A percentile compares a stretch with the other conserved stretches of the same genome.
These are phyloP conservation scores for Mythimna albipuncta DNA, from an alignment of 2,888 invertebrate genomes.

Conservation along the genomic window DNA sequence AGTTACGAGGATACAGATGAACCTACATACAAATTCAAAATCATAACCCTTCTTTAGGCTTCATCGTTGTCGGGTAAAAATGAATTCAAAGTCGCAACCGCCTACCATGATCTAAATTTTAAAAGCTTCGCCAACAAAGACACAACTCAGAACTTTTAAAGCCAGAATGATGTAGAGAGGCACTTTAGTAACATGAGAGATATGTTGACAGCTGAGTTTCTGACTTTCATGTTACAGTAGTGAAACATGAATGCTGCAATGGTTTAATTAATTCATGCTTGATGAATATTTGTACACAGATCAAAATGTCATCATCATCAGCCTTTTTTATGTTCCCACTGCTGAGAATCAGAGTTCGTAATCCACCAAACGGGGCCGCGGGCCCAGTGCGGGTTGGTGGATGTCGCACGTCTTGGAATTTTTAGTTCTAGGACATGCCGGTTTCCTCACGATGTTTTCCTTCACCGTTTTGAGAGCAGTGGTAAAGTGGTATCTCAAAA, in stretches of 20 bases:
- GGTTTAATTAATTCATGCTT: not conserved
- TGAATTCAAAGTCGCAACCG: not conserved
- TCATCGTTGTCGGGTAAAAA: not conserved
- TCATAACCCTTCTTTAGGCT: too few species aligned
- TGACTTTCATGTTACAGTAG: constrained; percentile 6
- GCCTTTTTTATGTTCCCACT: too few species aligned
- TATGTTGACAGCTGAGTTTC: constrained; percentile 38
- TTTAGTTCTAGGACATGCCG: too few species aligned
- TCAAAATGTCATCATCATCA: not conserved
- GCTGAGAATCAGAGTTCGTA: too few species aligned
- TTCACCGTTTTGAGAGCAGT: too few species aligned
- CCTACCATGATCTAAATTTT: not conserved
- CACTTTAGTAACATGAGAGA: constrained; percentile 28
- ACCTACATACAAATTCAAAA: too few species aligned
- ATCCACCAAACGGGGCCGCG: too few species aligned
- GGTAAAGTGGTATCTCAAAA: too few species aligned
- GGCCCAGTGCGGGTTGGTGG: too few species aligned
- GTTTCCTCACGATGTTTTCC: too few species aligned
- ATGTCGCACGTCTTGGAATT: too few species aligned
- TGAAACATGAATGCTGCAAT: constrained; percentile 14
- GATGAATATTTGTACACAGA: not conserved
- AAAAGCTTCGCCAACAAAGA: constrained; percentile 10
- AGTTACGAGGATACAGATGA: too few species aligned
- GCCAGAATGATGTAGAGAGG: constrained; percentile 22
- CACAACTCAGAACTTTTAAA: constrained; percentile 25